Conservation (phyloP, 2,113 vertebrate genomes). For the Acrocephalus arundinaceus region DNA sequence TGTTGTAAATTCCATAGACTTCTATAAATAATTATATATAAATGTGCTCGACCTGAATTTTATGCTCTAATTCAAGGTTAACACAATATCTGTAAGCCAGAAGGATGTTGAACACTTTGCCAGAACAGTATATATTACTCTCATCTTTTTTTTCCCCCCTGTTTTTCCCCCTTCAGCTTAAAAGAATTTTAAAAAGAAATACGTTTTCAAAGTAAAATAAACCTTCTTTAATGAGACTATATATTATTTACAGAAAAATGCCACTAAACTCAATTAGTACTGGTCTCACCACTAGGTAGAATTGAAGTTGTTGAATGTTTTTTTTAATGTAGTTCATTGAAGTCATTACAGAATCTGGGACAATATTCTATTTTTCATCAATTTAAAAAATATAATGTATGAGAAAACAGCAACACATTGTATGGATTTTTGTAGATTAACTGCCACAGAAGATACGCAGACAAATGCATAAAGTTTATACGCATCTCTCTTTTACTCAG, state of each 20-base stretch:
- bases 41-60: not conserved
- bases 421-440: not conserved
- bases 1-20: not conserved
- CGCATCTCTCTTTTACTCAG: not conserved
- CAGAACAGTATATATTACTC: constrained; percentile 28
- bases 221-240: constrained; percentile 34
- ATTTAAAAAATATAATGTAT: not conserved
- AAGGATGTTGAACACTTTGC: not conserved
- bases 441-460: not conserved
- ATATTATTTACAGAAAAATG: constrained; percentile 40
- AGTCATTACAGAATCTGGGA: constrained; percentile 10
- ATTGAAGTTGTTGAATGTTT: constrained; percentile 22
- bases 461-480: not conserved
- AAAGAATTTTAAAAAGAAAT: constrained; percentile 33
- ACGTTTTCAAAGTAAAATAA: constrained; percentile 30
- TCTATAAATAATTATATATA: not conserved
- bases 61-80: constrained; percentile 8
- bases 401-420: not conserved
- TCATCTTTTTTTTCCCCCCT: not conserved
- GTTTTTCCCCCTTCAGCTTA: not conserved
- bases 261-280: constrained; percentile 34
- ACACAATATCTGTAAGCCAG: not conserved
- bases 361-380: constrained; percentile 33
- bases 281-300: not conserved
- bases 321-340: not conserved